phyloP scores from a whole-genome alignment of 2,797 vertebrate genomes.

The Gallinago stenura region DNA sequence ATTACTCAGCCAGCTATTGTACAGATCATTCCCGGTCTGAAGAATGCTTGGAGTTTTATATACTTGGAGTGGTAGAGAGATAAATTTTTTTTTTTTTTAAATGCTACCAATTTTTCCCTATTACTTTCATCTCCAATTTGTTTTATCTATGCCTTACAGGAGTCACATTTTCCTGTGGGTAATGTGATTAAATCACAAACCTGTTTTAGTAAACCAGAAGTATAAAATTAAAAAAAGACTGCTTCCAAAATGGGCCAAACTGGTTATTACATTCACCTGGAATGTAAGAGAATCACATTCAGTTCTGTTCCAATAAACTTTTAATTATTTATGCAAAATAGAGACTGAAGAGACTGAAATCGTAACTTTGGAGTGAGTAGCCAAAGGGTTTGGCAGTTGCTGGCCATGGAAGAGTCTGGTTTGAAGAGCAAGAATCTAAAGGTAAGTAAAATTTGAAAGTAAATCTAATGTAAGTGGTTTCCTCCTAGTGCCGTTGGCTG shows the following conservation, averaged over 20 bases:
- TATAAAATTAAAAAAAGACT: background rate
- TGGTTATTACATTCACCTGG: background rate
- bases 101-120: background rate
- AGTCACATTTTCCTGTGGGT: background rate
- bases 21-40: background rate
- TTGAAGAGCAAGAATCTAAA: background rate
- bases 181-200: background rate
- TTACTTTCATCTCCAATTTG: background rate
- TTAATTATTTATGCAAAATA: background rate
- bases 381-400: background rate
- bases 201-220: background rate
- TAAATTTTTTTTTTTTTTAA: background rate
- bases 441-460: background rate
- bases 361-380: background rate
- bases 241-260: background rate
- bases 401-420: background rate
- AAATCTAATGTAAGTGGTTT: background rate
- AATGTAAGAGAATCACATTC: background rate
- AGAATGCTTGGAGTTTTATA: background rate
- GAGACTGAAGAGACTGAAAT: background rate
- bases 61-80: background rate
- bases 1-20: background rate
- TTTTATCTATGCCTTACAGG: background rate
- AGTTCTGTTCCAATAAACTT: background rate
- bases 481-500: background rate